Base-by-base conservation (phyloP, 2,888 invertebrate species). In the Orchestes rusci region DNA sequence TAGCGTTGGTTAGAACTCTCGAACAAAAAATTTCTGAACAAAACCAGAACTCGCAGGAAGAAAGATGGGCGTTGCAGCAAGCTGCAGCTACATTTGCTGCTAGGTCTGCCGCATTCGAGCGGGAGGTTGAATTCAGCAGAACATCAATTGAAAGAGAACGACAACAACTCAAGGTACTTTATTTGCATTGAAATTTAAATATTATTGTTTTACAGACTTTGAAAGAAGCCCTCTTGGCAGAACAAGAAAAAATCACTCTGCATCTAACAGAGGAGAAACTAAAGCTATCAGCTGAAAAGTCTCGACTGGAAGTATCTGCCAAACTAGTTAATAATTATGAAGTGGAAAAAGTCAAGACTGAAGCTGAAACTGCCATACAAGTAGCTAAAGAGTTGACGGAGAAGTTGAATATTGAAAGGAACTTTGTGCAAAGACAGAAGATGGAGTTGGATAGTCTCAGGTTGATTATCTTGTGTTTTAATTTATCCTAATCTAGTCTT, bases 1-100 rank as follows among this genome's bases (percentile, higher is more conserved):
- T 76, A 52, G 70, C 71, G 12, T 61, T 73, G 35, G 70, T 77
- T 0, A 69, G 73, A 59, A 71, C 70, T 62, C 63, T 79, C 16
- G 79, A 79, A 63, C 62, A 67, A 7, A 72, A 77, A 59, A 59
- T 78, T 16, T 74, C 73, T 38, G 77, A 79, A 62, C 77, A 78
- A 71, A 38, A 40, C 34, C 65, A 71, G 56, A 74, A 73, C 59
- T 56, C 60, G 10, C 53, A 53, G 33, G 58, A 58, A 37, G 56
- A 58, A 18, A 42, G 58, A 27, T 68, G 69, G 63, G 66, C 68
- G 1, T 58, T 80, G 15, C 76, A 77, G 55, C 77, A 79, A 59
- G 77, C 76, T 55, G 71, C 72, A 54, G 72, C 77, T 63, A 75
- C 75, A 44, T 70, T 80, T 54, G 73, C 76, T 41, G 76, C 77